phyloP scores from a whole-genome alignment of 2,797 vertebrate species.

The Gallirallus australis region DNA sequence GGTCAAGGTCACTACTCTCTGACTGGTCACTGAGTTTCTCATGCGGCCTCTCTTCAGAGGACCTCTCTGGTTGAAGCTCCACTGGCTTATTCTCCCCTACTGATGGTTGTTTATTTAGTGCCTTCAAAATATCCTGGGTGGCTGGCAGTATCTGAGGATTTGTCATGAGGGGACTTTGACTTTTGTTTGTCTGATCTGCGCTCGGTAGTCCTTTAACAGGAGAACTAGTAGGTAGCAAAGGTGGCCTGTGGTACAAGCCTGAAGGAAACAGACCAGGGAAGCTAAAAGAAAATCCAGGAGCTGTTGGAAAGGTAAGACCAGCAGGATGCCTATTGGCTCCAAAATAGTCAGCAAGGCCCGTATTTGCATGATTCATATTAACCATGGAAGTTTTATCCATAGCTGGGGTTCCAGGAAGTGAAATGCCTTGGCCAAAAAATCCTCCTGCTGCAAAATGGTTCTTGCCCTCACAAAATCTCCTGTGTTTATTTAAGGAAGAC shows the following conservation, averaged over 20 bases:
- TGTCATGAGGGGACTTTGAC: slow-evolving; percentile 91
- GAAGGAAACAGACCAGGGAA: slow-evolving; percentile 98
- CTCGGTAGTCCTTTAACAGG: slow-evolving; percentile 89
- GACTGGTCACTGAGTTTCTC: slow-evolving; percentile 95
- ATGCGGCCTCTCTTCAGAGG: slow-evolving; percentile 88
- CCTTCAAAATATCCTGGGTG: slow-evolving; percentile 93
- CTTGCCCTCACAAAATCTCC: slow-evolving; percentile 99
- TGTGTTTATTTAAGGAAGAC: slow-evolving; percentile 99
- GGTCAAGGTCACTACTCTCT: slow-evolving; percentile 98
- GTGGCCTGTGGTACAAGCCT: slow-evolving; percentile 97
- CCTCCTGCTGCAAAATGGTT: slow-evolving; percentile 98
- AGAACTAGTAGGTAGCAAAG: slow-evolving; percentile 92
- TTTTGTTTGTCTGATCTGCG: slow-evolving; percentile 85
- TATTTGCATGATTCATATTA: slow-evolving; percentile 91
- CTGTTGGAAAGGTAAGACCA: slow-evolving; percentile 96
- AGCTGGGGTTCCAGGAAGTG: slow-evolving; percentile 91
- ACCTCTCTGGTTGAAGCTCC: slow-evolving; percentile 86
- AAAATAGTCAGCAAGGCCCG: slow-evolving; percentile 98
- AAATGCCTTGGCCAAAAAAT: slow-evolving; percentile 97
- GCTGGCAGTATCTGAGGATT: slow-evolving; percentile 90
- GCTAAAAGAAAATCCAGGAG: slow-evolving; percentile 97
- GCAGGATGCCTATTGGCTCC: slow-evolving; percentile 94
- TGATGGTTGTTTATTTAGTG: slow-evolving; percentile 90
- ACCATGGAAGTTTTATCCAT: slow-evolving; percentile 96
- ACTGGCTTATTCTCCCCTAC: slow-evolving; percentile 84